These are phyloP conservation scores for Steinernema feltiae DNA, from an alignment of 1,140 invertebrate genomes.

Conservation along the genomic window DNA sequence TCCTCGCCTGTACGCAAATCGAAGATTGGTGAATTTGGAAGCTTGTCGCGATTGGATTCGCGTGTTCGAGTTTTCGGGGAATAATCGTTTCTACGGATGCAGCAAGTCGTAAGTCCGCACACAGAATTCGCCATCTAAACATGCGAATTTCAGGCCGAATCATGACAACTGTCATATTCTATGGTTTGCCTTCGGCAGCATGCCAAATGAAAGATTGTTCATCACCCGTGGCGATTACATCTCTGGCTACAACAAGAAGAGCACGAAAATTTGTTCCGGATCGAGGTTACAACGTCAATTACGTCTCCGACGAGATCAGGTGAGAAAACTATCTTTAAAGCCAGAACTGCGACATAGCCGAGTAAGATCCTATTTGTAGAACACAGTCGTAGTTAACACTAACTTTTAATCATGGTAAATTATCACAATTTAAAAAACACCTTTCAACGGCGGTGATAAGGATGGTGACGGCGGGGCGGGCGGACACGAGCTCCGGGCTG, in stretches of 20 bases:
- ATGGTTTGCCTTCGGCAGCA: constrained; percentile 24
- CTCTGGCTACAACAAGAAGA: constrained; percentile 21
- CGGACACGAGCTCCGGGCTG: too few species aligned
- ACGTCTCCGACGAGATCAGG: neutral
- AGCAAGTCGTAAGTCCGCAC: too few species aligned
- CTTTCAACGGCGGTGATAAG: too few species aligned
- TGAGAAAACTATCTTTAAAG: too few species aligned
- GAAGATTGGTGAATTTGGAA: constrained; percentile 29
- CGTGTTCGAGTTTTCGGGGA: neutral
- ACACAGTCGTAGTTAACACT: too few species aligned
- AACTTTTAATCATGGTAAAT: too few species aligned
- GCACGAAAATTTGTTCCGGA: constrained; percentile 18
- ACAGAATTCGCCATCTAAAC: too few species aligned
- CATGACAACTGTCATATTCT: constrained; percentile 21
- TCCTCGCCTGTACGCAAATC: constrained; percentile 12
- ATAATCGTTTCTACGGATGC: constrained; percentile 1
- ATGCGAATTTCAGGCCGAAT: constrained; percentile 20
- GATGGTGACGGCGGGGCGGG: too few species aligned
- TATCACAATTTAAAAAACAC: too few species aligned
- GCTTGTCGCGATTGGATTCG: constrained; percentile 32
- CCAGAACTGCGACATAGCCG: too few species aligned
- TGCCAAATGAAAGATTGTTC: constrained; percentile 32
- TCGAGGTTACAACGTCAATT: neutral
- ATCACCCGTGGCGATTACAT: constrained; percentile 32
- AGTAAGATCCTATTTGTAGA: too few species aligned